phyloP scores from a whole-genome alignment of 2,113 vertebrate genomes.

The Limanda limanda region DNA sequence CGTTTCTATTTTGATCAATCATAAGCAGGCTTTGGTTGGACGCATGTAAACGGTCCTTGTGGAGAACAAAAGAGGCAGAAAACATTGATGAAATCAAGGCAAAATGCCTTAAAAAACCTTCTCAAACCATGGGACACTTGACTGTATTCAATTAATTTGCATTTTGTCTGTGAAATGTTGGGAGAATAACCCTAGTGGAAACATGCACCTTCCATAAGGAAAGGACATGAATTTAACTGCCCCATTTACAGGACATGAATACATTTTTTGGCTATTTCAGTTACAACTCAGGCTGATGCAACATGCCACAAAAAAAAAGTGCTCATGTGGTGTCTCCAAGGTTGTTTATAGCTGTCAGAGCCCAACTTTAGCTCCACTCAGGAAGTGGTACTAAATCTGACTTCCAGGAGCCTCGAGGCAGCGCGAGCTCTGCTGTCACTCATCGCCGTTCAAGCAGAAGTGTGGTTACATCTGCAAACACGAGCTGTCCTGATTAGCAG shows the following conservation, averaged over 20 bases:
- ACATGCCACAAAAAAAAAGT: conserved; percentile 7
- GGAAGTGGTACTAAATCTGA: conserved; percentile 45
- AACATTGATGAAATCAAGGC: no score
- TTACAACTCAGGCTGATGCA: not conserved
- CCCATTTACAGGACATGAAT: not conserved
- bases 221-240: not conserved
- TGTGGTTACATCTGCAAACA: conserved; percentile 40
- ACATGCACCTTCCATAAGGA: no score
- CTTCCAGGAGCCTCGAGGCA: conserved; percentile 63
- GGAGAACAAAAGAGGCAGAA: no score
- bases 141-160: not conserved
- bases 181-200: not conserved
- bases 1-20: no score
- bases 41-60: no score
- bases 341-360: conserved; percentile 38
- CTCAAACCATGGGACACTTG: not conserved
- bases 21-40: no score
- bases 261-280: not conserved
- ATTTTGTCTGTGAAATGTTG: no score
- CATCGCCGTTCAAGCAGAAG: conserved; percentile 30
- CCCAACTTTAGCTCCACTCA: conserved; percentile 49
- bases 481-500: conserved; percentile 57
- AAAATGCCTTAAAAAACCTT: not conserved
- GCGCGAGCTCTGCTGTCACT: conserved; percentile 59
- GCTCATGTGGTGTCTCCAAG: conserved; percentile 13